Base-by-base conservation (phyloP, 2,797 vertebrate genomes). In the Myripristis murdjan region DNA sequence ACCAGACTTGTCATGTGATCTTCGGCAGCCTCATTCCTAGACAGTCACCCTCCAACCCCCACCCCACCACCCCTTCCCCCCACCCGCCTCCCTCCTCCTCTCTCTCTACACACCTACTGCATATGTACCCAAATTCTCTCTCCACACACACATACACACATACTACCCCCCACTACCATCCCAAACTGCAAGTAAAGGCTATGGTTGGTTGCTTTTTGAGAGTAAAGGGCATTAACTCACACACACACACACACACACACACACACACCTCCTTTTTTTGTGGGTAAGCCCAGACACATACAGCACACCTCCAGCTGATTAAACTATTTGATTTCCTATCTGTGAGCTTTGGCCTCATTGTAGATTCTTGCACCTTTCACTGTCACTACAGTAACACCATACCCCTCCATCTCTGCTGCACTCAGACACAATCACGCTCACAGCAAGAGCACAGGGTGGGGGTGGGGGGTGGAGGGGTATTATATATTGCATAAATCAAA, bases 1-100 rank as follows among this genome's bases (percentile, higher is more conserved):
- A 81, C 61, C 71, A 80, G 79, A 85, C 80, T 56, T 75, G 79
- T 85, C 86, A 89, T 90, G 86, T 89, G 87, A 90, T 84, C 82
- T 82, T 60, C 24, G 33, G 26, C 76, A 43, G 63, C 63, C 71
- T 86, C 87, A 84, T 83, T 86, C 76, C 75, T 68, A 33, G 71
- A 75, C 33, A 64, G 59, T 37, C n/a, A n/a, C n/a, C n/a, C n/a
- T n/a, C n/a, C n/a, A n/a, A n/a, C n/a, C n/a, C n/a, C n/a, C n/a
- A n/a, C n/a, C n/a, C n/a, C n/a, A n/a, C n/a, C n/a, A n/a, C n/a
- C n/a, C n/a, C n/a, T n/a, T n/a, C n/a, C n/a, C n/a, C n/a, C n/a
- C n/a, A n/a, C 61, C 65, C 44, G 16, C 20, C 37, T 44, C 59
- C 26, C 51, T 39, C 62, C 63, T 31, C 68, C 48, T 23, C 63